phyloP scores from a whole-genome alignment of 2,113 vertebrate species.

The Plestiodon gilberti region DNA sequence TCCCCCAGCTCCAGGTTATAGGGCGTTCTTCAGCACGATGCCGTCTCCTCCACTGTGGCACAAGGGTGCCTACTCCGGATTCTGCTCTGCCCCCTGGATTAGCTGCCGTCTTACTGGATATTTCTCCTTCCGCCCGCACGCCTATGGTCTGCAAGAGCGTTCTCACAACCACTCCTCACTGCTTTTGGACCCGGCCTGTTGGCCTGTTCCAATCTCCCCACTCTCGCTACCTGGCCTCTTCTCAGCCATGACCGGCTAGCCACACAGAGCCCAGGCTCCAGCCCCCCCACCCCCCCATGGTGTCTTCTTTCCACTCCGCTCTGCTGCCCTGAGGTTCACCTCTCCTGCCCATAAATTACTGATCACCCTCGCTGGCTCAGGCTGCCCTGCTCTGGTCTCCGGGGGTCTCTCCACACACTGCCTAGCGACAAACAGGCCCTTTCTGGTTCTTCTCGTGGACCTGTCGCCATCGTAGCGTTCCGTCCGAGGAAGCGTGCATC shows the following conservation, averaged over 20 bases:
- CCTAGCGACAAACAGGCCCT: neutral
- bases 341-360: accelerated
- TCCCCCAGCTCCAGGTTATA: no score
- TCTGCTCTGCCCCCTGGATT: no score
- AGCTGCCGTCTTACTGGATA: no score
- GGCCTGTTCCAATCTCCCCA: no score
- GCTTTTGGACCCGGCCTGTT: neutral
- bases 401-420: neutral
- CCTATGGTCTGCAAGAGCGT: neutral
- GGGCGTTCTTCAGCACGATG: no score
- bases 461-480: no score
- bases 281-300: no score
- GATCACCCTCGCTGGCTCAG: neutral
- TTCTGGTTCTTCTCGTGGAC: neutral
- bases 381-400: neutral
- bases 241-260: neutral
- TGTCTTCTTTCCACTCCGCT: neutral
- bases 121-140: no score
- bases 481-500: neutral
- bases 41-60: no score
- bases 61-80: no score
- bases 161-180: no score
- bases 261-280: neutral
- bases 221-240: neutral
- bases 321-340: accelerated